These are phyloP conservation scores for Umimayanthus chanpuru DNA, from an alignment of 92 coral and sea anemone species.

Conservation along the genomic window DNA sequence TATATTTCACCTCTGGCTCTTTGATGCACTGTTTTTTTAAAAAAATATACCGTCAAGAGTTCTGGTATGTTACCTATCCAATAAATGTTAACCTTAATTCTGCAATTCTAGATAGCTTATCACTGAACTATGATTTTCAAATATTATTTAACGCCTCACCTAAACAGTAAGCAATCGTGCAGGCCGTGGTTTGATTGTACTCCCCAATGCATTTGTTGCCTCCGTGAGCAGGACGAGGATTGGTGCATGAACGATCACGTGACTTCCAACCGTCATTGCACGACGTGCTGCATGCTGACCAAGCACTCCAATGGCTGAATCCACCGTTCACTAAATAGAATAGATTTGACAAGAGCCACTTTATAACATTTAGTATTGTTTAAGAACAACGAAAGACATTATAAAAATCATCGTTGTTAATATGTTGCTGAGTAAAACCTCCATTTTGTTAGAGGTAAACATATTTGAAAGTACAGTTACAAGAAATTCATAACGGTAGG, in stretches of 20 bases:
- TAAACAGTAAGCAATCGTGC: not conserved
- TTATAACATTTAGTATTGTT: too few species aligned
- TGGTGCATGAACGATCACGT: constrained; percentile 15
- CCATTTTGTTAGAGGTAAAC: too few species aligned
- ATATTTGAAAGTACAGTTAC: too few species aligned
- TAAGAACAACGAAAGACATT: not conserved
- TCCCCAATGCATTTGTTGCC: not conserved
- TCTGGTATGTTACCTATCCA: too few species aligned
- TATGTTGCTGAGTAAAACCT: too few species aligned
- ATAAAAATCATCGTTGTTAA: not conserved
- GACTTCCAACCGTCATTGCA: not conserved
- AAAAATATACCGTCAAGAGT: too few species aligned
- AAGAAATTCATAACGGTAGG: too few species aligned
- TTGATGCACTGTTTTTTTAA: too few species aligned
- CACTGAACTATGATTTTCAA: not conserved
- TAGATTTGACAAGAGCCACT: not conserved
- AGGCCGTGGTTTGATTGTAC: not conserved
- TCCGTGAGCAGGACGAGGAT: not conserved
- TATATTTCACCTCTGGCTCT: too few species aligned
- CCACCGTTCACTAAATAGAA: not conserved
- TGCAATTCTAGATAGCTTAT: not conserved
- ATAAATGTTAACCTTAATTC: not conserved
- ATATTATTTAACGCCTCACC: not conserved
- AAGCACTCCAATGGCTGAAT: not conserved
- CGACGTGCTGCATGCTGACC: constrained; percentile 5